Conservation (phyloP, 2,888 invertebrate species). For the Pandemis corylana region DNA sequence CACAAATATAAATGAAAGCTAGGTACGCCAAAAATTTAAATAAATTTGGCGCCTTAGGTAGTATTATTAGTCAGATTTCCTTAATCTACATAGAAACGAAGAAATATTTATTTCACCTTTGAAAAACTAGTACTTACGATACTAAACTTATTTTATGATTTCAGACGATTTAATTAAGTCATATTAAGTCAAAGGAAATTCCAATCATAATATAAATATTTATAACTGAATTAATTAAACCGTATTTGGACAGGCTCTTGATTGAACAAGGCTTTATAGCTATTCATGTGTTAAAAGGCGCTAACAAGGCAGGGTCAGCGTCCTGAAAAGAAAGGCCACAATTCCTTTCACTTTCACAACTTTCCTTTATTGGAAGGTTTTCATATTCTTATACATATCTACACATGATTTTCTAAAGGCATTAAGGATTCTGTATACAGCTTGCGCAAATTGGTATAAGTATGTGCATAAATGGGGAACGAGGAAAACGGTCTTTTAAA, state of each 20-base stretch:
- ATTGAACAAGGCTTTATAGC: constrained; percentile 24
- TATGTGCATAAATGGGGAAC: not conserved
- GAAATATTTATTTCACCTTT: too few relatives aligned
- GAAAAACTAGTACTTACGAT: too few relatives aligned
- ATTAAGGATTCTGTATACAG: not conserved
- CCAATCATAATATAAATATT: constrained; percentile 4
- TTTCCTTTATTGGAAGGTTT: constrained; percentile 19
- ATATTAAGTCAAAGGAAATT: not conserved
- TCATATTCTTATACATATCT: constrained; percentile 7
- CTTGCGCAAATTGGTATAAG: constrained; percentile 2
- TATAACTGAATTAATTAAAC: constrained; percentile 21
- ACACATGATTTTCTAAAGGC: constrained; percentile 7
- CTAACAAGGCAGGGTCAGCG: constrained; percentile 35
- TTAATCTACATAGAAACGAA: too few relatives aligned
- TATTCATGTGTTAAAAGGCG: constrained; percentile 34
- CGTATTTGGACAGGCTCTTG: constrained; percentile 22
- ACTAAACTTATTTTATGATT: not conserved
- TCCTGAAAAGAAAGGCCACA: constrained; percentile 24
- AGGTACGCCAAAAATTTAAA: too few relatives aligned
- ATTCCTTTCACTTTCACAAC: constrained; percentile 34
- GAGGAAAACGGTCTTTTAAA: not conserved
- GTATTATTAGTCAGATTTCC: too few relatives aligned
- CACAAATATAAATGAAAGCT: too few relatives aligned
- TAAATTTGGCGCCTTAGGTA: too few relatives aligned
- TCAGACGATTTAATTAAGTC: not conserved